These are phyloP conservation scores for Digitonthophagus gazella DNA, from an alignment of 2,888 invertebrate genomes.

Conservation along the genomic window DNA sequence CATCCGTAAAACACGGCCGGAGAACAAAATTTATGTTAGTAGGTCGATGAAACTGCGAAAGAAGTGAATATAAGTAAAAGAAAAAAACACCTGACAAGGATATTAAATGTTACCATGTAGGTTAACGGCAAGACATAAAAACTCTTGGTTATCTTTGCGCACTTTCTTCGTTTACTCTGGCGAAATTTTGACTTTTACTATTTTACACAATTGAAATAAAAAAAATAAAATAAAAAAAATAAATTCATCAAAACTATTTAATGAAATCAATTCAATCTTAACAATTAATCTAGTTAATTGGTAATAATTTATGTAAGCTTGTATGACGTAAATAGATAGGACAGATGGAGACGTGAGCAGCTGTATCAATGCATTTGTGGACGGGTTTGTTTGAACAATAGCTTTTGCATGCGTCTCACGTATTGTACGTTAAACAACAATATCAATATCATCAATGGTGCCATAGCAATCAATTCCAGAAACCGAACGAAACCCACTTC, in stretches of 20 bases:
- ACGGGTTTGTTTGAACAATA: not conserved
- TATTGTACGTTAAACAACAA: not conserved
- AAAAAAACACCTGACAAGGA: not conserved
- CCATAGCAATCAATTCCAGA: not conserved
- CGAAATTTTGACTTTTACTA: not conserved
- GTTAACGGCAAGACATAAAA: not conserved
- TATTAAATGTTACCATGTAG: not conserved
- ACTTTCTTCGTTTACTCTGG: not conserved
- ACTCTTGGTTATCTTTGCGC: not conserved
- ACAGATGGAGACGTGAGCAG: not conserved
- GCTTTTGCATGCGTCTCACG: not conserved
- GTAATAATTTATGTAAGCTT: not conserved
- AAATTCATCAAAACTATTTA: not conserved
- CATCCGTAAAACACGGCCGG: not conserved
- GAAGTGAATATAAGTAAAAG: conserved; percentile 7
- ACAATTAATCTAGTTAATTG: not conserved
- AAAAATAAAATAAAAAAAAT: too few species aligned
- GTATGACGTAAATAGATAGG: not conserved
- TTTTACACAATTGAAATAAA: too few species aligned
- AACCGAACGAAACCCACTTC: not conserved
- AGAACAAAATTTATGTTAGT: conserved; percentile 11
- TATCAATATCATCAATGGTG: not conserved
- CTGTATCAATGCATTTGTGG: not conserved
- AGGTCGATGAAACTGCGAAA: conserved; percentile 13
- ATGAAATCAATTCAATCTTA: too few species aligned